Base-by-base conservation (phyloP, 1,140 invertebrate species). In the Carposina sasakii region DNA sequence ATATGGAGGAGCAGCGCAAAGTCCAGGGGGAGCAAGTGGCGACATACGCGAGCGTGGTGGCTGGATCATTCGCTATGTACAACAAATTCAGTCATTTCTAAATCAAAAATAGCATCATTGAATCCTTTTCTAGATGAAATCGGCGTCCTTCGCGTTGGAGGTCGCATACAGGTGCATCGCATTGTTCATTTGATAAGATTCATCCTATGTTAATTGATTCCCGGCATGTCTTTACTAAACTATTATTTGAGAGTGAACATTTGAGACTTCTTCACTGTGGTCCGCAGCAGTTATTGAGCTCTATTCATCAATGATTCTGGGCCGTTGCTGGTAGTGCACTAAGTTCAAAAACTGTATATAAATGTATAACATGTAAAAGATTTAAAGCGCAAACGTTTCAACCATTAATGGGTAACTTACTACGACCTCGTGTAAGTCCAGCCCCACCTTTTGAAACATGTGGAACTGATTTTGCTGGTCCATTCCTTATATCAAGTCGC, bases 381-480 rank as follows among this genome's bases (percentile, higher is more conserved):
- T 28, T 39, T 19, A 34, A 36, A 17, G 45, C 40, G 3, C 31
- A 39, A 13, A 44, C 47, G 12, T 40, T 52, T 13, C 15, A 48
- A n/a, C 55, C 50, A 1, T 22, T 52, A 19, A 57, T 57, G 50
- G 46, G 55, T 5, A 21, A 45, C 30, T 37, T 57, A 36, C 55
- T 47, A 5, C 5, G 26, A 12, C 15, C 5, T 1, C 20, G 55
- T 13, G 31, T 33, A 1, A 36, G 8, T 13, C n/a, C 1, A 37
- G 6, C 28, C 4, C 23, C 42, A 52, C 8, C 53, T 54, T 16
- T 67, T 67, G 22, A 21, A 43, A 12, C 23, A 39, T 28, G 36
- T 22, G 64, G 56, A 16, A 36, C 60, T 15, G 59, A 70, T 41
- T 72, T 61, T 37, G 63, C 59, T 9, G 61, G 59, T 15, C 69